Evolutionary conservation across 1,140 invertebrate genomes (phyloP).

Genomic region (Plutomurus gul): DNA sequence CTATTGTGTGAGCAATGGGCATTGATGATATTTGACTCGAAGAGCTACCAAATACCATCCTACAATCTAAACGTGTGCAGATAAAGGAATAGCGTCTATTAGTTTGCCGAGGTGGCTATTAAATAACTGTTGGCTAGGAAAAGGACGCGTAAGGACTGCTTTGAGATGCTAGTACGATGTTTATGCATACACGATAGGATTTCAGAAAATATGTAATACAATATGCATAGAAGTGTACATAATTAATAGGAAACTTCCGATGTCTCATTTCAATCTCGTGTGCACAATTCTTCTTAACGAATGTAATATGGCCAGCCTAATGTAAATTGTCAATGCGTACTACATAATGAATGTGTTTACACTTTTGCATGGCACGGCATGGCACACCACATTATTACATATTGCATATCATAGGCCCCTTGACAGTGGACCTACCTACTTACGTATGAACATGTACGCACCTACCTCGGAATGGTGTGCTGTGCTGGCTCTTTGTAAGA

Average conservation of each 20-base stretch:
- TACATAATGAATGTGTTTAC: slow-evolving; percentile 5
- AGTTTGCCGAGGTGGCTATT: too few species aligned
- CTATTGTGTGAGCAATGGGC: too few species aligned
- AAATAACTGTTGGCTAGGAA: too few species aligned
- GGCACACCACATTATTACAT: background rate
- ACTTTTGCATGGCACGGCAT: background rate
- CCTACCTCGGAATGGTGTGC: background rate
- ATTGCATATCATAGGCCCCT: slow-evolving; percentile 9
- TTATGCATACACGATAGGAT: background rate
- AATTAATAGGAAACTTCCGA: background rate
- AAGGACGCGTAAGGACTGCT: too few species aligned
- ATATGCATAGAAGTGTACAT: background rate
- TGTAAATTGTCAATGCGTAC: slow-evolving; percentile 12
- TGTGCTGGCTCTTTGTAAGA: background rate
- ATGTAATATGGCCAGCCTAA: background rate
- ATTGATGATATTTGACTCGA: too few species aligned
- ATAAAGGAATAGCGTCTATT: too few species aligned
- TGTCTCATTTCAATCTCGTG: background rate
- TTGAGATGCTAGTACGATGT: too few species aligned
- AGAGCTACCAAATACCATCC: too few species aligned
- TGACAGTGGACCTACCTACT: too few species aligned
- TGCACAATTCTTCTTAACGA: background rate
- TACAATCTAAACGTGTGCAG: too few species aligned
- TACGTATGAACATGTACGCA: too few species aligned
- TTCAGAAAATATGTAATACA: background rate